These are phyloP conservation scores for Epinotia demarniana DNA, from an alignment of 2,888 invertebrate genomes.

Conservation along the genomic window DNA sequence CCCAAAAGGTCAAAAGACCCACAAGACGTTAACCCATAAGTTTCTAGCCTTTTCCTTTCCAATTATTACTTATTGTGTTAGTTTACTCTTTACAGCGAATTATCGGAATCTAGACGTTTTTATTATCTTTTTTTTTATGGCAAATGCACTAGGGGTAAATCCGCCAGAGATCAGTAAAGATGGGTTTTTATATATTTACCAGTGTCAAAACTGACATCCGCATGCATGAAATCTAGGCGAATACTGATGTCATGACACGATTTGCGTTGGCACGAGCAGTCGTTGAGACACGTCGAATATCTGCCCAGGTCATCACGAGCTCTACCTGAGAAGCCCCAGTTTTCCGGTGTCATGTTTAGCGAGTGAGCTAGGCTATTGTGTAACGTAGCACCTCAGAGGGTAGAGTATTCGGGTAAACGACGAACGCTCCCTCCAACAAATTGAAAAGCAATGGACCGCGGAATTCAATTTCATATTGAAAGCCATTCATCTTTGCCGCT, in stretches of 20 bases:
- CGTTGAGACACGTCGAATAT: not conserved
- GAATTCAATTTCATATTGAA: slow-evolving; percentile 89
- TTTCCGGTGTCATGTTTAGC: slow-evolving; percentile 53
- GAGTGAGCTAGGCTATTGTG: slow-evolving; percentile 59
- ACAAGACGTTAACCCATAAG: too few relatives aligned
- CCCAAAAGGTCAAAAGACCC: slow-evolving; percentile 9
- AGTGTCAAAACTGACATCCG: too few relatives aligned
- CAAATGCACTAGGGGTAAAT: too few relatives aligned
- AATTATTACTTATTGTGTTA: too few relatives aligned
- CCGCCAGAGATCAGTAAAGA: too few relatives aligned
- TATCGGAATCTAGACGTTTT: too few relatives aligned
- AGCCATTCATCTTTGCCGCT: slow-evolving; percentile 85
- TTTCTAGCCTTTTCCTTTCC: too few relatives aligned
- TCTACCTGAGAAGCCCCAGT: slow-evolving; percentile 30
- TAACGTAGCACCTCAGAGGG: slow-evolving; percentile 68
- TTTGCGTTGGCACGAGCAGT: not conserved
- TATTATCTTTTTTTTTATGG: too few relatives aligned
- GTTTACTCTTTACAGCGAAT: too few relatives aligned
- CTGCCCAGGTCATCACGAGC: not conserved
- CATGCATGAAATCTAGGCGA: not conserved
- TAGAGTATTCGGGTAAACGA: slow-evolving; percentile 73
- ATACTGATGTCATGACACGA: not conserved
- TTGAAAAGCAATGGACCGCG: slow-evolving; percentile 88
- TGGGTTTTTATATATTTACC: too few relatives aligned
- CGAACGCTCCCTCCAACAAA: slow-evolving; percentile 82